These are phyloP conservation scores for Netelia virgata DNA, from an alignment of 2,888 invertebrate genomes.

Conservation along the genomic window DNA sequence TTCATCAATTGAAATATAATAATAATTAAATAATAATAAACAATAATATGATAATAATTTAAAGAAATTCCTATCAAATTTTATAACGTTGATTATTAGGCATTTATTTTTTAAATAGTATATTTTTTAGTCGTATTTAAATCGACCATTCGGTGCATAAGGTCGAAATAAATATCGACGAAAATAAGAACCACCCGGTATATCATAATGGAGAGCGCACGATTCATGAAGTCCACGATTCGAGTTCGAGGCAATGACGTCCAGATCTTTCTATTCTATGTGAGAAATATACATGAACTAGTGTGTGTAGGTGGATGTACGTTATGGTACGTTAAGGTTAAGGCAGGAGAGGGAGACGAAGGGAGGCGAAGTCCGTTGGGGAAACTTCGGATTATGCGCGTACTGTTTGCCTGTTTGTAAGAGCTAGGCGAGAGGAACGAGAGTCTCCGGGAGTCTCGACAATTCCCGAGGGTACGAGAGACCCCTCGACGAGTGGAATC, in stretches of 20 bases:
- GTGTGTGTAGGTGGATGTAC: not conserved
- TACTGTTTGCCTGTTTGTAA: not conserved
- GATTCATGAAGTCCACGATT: no score
- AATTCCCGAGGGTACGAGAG: conserved; percentile 8
- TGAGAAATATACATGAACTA: not conserved
- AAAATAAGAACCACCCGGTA: no score
- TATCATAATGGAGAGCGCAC: no score
- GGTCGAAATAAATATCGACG: no score
- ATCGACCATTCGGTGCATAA: no score
- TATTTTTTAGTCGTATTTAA: no score
- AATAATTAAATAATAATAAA: no score
- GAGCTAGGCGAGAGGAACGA: conserved; percentile 19
- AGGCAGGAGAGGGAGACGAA: not conserved
- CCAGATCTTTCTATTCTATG: not conserved
- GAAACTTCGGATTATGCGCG: conserved; percentile 17
- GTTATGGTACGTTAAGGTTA: not conserved
- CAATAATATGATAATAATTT: no score
- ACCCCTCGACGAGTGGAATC: conserved; percentile 27
- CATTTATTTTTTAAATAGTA: no score
- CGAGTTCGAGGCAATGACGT: not conserved
- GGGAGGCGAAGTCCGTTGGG: not conserved
- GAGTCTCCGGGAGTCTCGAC: conserved; percentile 6
- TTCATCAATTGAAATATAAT: no score
- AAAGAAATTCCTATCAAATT: no score
- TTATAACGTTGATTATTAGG: no score